Percentiles rank a stretch among this genome's conserved stretches.
phyloP scores from a whole-genome alignment of 2,888 invertebrate species.

The Amphipyra berbera region DNA sequence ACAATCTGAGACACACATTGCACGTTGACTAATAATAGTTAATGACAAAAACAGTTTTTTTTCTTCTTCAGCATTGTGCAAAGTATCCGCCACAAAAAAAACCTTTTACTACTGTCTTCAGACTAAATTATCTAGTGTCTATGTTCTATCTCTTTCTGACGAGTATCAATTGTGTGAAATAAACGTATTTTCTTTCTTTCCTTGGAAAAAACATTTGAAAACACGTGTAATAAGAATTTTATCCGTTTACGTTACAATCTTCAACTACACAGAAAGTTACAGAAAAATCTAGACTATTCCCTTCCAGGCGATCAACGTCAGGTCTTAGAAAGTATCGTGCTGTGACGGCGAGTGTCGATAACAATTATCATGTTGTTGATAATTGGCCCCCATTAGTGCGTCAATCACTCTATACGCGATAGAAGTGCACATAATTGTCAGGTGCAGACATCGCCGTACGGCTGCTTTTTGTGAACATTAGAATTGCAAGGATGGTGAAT shows the following conservation, averaged over 20 bases:
- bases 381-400: slow-evolving; percentile 53
- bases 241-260: not conserved
- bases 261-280: slow-evolving; percentile 7
- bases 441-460: slow-evolving; percentile 19
- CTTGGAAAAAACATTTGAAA: too few species aligned
- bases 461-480: not conserved
- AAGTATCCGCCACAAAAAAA: too few species aligned
- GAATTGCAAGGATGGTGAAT: not conserved
- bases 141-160: too few species aligned
- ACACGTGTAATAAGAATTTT: too few species aligned
- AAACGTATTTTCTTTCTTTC: too few species aligned
- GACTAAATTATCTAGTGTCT: too few species aligned
- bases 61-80: too few species aligned
- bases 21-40: too few species aligned
- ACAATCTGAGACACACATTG: too few species aligned
- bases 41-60: too few species aligned
- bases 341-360: slow-evolving; percentile 45
- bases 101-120: too few species aligned
- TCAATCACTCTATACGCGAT: slow-evolving; percentile 44
- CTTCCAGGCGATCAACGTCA: slow-evolving; percentile 23
- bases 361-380: slow-evolving; percentile 54
- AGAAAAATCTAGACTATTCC: slow-evolving; percentile 12
- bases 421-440: slow-evolving; percentile 50
- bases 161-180: too few species aligned
- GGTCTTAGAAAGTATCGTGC: slow-evolving; percentile 53